Conservation (phyloP, 1,140 invertebrate species). For the Cardiocondyla obscurior region DNA sequence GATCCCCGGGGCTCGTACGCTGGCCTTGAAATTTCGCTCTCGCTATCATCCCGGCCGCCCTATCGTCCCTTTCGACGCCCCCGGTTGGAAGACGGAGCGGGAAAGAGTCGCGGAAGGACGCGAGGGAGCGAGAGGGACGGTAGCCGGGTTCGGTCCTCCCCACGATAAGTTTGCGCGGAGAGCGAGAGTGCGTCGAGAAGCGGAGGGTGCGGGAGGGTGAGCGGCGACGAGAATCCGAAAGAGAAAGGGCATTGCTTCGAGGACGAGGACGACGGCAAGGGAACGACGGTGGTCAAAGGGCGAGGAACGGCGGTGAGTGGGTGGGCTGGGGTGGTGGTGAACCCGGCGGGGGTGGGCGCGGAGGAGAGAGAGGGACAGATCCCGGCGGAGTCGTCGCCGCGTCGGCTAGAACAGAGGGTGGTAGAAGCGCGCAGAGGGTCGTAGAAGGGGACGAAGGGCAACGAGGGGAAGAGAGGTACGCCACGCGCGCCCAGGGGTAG, state of each 20-base stretch:
- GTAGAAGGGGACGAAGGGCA: constrained; percentile 58
- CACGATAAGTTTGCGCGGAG: constrained; percentile 68
- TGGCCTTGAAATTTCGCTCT: constrained; percentile 75
- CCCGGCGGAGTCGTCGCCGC: constrained; percentile 51
- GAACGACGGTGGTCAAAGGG: constrained; percentile 29
- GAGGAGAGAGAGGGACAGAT: background rate
- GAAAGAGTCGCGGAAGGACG: constrained; percentile 37
- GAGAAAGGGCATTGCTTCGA: constrained; percentile 35
- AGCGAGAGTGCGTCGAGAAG: constrained; percentile 67
- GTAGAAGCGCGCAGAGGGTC: constrained; percentile 37
- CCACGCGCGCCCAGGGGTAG: constrained; percentile 70
- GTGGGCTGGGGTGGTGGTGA: too few relatives aligned
- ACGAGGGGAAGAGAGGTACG: constrained; percentile 60
- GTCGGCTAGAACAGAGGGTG: constrained; percentile 2
- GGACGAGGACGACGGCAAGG: background rate
- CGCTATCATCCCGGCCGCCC: constrained; percentile 53
- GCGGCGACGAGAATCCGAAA: constrained; percentile 58
- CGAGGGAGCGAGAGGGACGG: constrained; percentile 40
- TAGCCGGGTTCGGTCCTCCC: constrained; percentile 53
- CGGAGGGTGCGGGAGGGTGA: constrained; percentile 44
- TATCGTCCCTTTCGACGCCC: constrained; percentile 10
- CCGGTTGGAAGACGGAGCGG: constrained; percentile 7
- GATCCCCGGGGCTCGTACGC: constrained; percentile 36
- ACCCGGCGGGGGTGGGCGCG: constrained; percentile 13
- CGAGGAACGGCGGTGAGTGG: constrained; percentile 43